phyloP scores from a whole-genome alignment of 30 jellyfish, hydroid and myxozoan species.

The Pseudorhiza aurosa region DNA sequence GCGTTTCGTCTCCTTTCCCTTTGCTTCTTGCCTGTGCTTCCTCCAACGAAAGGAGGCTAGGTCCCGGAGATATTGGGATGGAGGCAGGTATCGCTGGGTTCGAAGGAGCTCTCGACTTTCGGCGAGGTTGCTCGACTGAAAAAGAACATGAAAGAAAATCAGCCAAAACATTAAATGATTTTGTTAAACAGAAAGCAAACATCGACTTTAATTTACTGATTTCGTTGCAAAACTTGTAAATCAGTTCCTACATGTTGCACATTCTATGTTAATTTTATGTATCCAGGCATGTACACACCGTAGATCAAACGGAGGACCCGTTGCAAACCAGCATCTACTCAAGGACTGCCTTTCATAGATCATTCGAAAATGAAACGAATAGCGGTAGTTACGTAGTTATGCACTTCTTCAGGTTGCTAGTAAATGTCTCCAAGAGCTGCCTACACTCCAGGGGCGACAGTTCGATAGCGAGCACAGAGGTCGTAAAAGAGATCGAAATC shows the following conservation, averaged over 20 bases:
- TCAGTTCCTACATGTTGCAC: neutral
- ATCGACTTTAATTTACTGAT: neutral
- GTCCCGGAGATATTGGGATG: slow-evolving; percentile 89
- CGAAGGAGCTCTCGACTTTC: slow-evolving; percentile 72
- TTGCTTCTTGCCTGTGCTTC: slow-evolving; percentile 95
- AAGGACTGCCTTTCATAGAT: too few relatives aligned
- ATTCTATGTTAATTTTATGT: neutral
- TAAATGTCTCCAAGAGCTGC: too few relatives aligned
- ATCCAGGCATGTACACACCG: too few relatives aligned
- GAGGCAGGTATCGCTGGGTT: slow-evolving; percentile 87
- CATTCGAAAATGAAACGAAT: too few relatives aligned
- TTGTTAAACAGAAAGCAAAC: neutral
- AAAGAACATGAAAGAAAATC: neutral
- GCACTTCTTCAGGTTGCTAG: too few relatives aligned
- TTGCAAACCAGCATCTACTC: too few relatives aligned
- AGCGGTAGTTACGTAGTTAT: too few relatives aligned
- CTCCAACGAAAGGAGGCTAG: slow-evolving; percentile 89
- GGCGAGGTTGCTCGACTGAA: slow-evolving; percentile 68
- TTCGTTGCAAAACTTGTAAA: neutral
- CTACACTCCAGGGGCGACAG: too few relatives aligned
- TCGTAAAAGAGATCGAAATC: too few relatives aligned
- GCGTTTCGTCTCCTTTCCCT: slow-evolving; percentile 40
- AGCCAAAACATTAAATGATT: neutral
- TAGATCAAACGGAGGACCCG: too few relatives aligned
- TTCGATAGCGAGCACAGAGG: too few relatives aligned